phyloP scores from a whole-genome alignment of 2,113 vertebrate species.

The Rhynchopsitta pachyrhyncha region DNA sequence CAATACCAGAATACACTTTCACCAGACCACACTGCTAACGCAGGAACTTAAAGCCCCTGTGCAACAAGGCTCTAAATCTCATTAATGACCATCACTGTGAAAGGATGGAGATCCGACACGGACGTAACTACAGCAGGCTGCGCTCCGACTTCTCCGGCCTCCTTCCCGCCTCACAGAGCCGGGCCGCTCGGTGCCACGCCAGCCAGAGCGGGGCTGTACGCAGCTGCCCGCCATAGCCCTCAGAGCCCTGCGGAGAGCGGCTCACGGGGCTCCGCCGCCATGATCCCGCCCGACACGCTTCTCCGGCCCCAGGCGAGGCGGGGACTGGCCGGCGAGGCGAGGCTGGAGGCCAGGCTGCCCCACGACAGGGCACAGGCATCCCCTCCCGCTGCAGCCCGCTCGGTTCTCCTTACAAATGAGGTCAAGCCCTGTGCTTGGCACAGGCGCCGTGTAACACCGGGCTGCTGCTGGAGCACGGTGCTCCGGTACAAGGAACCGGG shows the following conservation, averaged over 20 bases:
- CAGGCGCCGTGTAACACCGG: too few relatives aligned
- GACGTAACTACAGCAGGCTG: rapidly evolving
- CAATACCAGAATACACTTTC: not conserved
- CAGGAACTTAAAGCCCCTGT: rapidly evolving
- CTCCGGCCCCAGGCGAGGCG: not conserved
- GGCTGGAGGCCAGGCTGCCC: not conserved
- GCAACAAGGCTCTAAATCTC: too few relatives aligned
- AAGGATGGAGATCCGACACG: not conserved
- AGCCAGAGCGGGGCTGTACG: not conserved
- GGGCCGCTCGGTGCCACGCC: too few relatives aligned
- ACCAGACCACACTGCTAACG: not conserved
- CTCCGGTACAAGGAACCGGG: too few relatives aligned
- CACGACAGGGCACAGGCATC: rapidly evolving
- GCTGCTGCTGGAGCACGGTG: not conserved
- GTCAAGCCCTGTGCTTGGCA: rapidly evolving
- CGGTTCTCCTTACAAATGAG: too few relatives aligned
- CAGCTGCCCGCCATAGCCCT: too few relatives aligned
- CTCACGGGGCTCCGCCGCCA: rapidly evolving
- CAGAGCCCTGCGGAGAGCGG: not conserved
- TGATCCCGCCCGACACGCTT: not conserved
- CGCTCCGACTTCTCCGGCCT: rapidly evolving
- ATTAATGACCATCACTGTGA: rapidly evolving
- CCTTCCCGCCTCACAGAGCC: not conserved
- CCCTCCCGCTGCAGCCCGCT: not conserved
- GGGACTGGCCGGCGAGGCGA: not conserved